Conservation (phyloP, 2,888 invertebrate genomes). For the Coelinius sp. region DNA sequence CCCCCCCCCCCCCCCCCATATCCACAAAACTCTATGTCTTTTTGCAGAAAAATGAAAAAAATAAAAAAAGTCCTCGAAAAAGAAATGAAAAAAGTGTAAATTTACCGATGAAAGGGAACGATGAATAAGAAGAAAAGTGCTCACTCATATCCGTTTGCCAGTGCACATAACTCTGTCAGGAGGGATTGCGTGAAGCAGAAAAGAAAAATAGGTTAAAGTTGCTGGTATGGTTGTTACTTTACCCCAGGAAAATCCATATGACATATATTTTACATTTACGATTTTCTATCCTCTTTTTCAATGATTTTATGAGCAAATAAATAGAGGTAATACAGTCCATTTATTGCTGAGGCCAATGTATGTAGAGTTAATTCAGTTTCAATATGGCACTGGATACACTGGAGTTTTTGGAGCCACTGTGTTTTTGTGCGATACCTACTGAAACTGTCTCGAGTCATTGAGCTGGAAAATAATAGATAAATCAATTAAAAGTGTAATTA, state of each 20-base stretch:
- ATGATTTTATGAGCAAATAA: not conserved
- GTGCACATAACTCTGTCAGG: constrained; percentile 31
- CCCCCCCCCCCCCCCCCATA: too few relatives aligned
- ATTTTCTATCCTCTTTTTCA: not conserved
- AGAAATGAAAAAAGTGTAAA: constrained; percentile 14
- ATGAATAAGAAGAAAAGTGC: constrained; percentile 43
- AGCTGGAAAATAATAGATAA: constrained; percentile 48
- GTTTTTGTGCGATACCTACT: constrained; percentile 11
- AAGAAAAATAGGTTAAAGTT: constrained; percentile 22
- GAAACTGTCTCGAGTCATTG: constrained; percentile 24
- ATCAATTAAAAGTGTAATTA: constrained; percentile 50
- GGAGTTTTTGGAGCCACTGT: not conserved
- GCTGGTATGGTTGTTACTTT: not conserved
- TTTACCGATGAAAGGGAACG: constrained; percentile 7
- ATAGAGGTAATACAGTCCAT: not conserved
- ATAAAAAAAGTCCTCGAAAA: not conserved
- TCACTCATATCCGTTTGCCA: constrained; percentile 46
- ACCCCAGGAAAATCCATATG: too few relatives aligned
- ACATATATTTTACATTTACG: not conserved
- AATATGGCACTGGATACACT: not conserved
- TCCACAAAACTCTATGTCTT: constrained; percentile 18
- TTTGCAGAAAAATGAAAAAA: constrained; percentile 17
- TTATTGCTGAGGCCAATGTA: not conserved
- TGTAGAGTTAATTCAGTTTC: not conserved
- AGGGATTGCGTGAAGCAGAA: constrained; percentile 25